Percentiles rank a stretch among this genome's conserved stretches.
Conservation (phyloP, 2,888 invertebrate species). For the Theristus sp. region DNA sequence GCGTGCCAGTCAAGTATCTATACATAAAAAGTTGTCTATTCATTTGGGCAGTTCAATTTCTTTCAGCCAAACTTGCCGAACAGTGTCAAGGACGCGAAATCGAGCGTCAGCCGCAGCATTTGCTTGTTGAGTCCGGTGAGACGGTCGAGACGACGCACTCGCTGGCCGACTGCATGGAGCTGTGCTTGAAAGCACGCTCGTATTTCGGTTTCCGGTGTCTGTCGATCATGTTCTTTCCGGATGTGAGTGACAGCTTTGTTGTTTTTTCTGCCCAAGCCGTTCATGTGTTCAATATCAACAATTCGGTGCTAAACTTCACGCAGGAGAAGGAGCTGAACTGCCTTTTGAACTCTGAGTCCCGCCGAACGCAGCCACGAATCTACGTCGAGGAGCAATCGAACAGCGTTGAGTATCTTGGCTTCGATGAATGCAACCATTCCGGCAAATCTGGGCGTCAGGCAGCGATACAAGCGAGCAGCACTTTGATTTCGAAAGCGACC, state of each 20-base stretch:
- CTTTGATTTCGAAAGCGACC: too few species aligned
- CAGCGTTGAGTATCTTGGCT: constrained; percentile 6
- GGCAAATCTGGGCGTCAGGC: too few species aligned
- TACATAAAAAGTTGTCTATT: too few species aligned
- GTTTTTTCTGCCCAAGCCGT: neutral
- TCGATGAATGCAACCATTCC: neutral
- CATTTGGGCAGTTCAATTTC: neutral
- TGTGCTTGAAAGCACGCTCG: neutral
- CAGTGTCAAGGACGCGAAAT: constrained; percentile 1
- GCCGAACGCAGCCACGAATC: neutral
- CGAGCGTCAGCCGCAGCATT: constrained; percentile 4
- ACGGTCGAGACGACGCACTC: neutral
- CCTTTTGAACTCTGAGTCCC: constrained; percentile 3
- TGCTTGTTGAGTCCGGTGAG: constrained; percentile 3
- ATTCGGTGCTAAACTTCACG: too few species aligned
- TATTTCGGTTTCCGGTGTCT: neutral
- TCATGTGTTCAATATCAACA: too few species aligned
- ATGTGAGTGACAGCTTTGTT: neutral
- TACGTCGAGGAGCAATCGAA: neutral
- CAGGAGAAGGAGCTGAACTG: constrained; percentile 5
- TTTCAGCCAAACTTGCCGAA: neutral
- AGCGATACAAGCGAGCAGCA: too few species aligned
- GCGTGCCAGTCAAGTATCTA: neutral
- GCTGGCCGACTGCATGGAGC: constrained; percentile 1
- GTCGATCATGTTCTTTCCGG: constrained; percentile 2